Base-by-base conservation (phyloP, 2,797 vertebrate species). In the Eleutherodactylus coqui region DNA sequence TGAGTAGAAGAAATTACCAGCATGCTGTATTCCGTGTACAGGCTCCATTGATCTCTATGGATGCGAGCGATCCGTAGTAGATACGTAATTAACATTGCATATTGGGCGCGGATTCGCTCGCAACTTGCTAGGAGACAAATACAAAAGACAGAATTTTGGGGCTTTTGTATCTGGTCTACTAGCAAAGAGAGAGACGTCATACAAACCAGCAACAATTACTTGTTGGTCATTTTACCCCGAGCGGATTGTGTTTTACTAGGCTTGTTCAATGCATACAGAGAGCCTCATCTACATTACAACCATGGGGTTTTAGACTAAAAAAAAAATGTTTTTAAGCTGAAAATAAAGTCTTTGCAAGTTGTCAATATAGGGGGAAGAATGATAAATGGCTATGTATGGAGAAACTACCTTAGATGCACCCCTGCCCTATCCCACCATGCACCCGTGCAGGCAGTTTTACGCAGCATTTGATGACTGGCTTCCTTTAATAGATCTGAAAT, bases 401-500 rank as follows among this genome's bases (percentile, higher is more conserved):
- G 29, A 67, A 67, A 67, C 32, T 34, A 34, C 29, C 34, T 17
- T 69, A 69, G 2, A 0, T 70, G 36, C 36, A 70, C 19, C 67
- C 29, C 41, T 36, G 45, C 16, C 47, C 32, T 69, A 47, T 51
- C 11, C 14, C 49, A 43, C 43, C 34, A 43, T 41, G 21, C 4
- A 24, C 69, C 51, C 19, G 5, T 43, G 36, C 51, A 82, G 79
- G 38, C 62, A 38, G 64, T 69, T 27, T 47, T 45, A 83, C 70
- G 34, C 36, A 47, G 41, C 17, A 45, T 34, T 60, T 83, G 70
- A 83, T 75, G 58, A 83, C 53, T 75, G 60, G 53, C 51, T 83
- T 60, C 14, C 36, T 75, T 73, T 64, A 64, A 70, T 78, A 60
- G 24, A 77, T 85, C 45, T 64, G 75, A 69, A 64, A 76, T 49